These are phyloP conservation scores for Epizoanthus stellaris DNA, from an alignment of 92 coral and sea anemone species.

Conservation along the genomic window DNA sequence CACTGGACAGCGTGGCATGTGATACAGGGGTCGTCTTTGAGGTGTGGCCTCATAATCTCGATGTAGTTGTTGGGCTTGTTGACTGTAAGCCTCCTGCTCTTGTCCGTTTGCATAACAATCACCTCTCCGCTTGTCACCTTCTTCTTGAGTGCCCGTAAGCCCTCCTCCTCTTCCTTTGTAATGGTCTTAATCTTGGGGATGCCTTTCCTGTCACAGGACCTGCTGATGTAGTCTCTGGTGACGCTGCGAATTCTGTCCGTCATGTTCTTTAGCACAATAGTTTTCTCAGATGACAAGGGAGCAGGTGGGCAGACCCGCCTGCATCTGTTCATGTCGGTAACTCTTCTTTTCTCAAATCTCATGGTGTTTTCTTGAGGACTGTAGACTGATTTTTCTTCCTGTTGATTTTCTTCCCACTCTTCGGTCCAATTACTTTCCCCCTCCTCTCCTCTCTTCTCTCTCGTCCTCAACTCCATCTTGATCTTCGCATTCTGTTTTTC, in stretches of 20 bases:
- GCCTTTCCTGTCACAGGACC: background rate
- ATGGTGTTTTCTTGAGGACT: background rate
- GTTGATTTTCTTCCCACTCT: slow-evolving; percentile 14
- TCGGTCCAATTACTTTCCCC: slow-evolving; percentile 1
- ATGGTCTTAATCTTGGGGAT: background rate
- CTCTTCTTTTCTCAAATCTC: slow-evolving; percentile 23
- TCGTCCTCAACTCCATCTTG: background rate
- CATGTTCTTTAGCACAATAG: background rate
- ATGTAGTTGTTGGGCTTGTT: slow-evolving; percentile 4
- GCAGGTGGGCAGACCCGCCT: slow-evolving; percentile 5
- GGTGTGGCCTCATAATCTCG: slow-evolving; percentile 2
- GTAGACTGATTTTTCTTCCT: slow-evolving; percentile 17
- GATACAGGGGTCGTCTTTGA: background rate
- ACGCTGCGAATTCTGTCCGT: background rate
- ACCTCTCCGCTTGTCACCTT: background rate
- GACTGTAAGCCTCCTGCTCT: slow-evolving; percentile 9
- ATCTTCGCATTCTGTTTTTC: too few species aligned
- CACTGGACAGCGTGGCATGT: slow-evolving; percentile 14
- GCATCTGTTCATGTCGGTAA: slow-evolving; percentile 19
- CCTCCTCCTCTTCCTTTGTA: background rate
- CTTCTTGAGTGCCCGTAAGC: background rate
- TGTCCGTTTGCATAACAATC: slow-evolving; percentile 1
- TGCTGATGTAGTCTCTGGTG: background rate
- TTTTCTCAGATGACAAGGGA: slow-evolving; percentile 1
- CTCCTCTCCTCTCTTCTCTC: background rate